These are phyloP conservation scores for Agrotis exclamationis DNA, from an alignment of 2,888 invertebrate species.

Conservation along the genomic window DNA sequence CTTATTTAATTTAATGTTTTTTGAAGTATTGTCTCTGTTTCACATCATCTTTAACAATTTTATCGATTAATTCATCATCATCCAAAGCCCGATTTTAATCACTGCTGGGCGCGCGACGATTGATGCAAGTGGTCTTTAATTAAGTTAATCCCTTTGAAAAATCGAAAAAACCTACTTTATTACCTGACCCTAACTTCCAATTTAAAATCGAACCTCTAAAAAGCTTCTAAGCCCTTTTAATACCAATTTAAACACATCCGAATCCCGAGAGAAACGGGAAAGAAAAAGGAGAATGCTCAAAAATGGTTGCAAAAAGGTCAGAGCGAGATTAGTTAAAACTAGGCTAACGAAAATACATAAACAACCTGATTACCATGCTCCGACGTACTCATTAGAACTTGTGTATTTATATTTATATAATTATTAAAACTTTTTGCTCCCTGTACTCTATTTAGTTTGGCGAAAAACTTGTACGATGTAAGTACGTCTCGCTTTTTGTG, in stretches of 20 bases:
- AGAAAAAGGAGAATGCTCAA: constrained; percentile 4
- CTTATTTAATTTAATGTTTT: no score
- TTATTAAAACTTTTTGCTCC: constrained; percentile 52
- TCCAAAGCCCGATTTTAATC: no score
- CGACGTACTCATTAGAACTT: constrained; percentile 54
- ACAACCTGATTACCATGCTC: constrained; percentile 54
- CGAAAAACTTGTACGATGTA: constrained; percentile 34
- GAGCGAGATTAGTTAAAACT: constrained; percentile 54
- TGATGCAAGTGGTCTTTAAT: no score
- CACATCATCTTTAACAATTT: no score
- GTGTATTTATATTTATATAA: constrained; percentile 48
- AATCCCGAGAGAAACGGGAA: constrained; percentile 7
- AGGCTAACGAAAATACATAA: constrained; percentile 55
- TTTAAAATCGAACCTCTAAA: constrained; percentile 13
- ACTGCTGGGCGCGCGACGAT: no score
- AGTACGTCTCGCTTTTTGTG: background rate
- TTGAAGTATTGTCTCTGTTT: no score
- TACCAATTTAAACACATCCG: constrained; percentile 41
- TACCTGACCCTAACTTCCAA: background rate
- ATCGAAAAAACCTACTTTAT: background rate
- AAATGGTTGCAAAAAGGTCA: constrained; percentile 32
- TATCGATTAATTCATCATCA: no score
- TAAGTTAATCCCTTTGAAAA: background rate
- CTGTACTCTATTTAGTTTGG: constrained; percentile 9
- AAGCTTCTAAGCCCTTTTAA: constrained; percentile 18